Evolutionary conservation across 2,888 invertebrate species (phyloP).

Genomic region (Mylabris sibirica): DNA sequence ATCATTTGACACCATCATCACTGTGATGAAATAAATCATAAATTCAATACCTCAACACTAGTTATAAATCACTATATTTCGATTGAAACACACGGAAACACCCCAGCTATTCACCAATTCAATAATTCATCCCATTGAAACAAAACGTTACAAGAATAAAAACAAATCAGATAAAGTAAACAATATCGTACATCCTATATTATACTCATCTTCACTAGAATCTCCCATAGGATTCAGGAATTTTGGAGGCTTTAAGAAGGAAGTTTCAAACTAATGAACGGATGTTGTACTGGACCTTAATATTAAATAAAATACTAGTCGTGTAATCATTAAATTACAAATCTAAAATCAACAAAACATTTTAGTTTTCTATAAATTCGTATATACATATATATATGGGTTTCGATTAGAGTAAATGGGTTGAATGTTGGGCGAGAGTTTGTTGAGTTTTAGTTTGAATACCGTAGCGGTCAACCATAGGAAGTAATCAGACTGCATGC

Average conservation of each 20-base stretch:
- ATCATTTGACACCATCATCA: slow-evolving; percentile 5
- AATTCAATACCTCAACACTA: slow-evolving; percentile 4
- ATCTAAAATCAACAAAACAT: neutral
- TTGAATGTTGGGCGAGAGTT: neutral
- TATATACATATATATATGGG: too few relatives aligned
- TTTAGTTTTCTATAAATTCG: neutral
- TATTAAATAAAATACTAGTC: neutral
- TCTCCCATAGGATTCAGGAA: neutral
- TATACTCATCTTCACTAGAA: neutral
- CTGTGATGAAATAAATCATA: neutral
- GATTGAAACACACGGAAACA: slow-evolving; percentile 15
- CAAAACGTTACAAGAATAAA: neutral
- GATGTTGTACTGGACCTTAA: slow-evolving; percentile 13
- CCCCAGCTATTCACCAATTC: neutral
- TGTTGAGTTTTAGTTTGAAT: slow-evolving; percentile 18
- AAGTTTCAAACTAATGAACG: slow-evolving; percentile 13
- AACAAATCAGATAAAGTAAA: neutral
- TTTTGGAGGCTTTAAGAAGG: slow-evolving; percentile 7
- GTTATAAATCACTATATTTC: neutral
- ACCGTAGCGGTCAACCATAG: slow-evolving; percentile 34
- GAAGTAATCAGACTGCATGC: slow-evolving; percentile 53
- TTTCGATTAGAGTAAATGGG: too few relatives aligned
- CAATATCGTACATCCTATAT: neutral
- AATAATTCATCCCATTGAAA: neutral
- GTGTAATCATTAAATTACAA: too few relatives aligned